These are phyloP conservation scores for Otis tarda DNA, from an alignment of 2,113 vertebrate species.

Conservation along the genomic window DNA sequence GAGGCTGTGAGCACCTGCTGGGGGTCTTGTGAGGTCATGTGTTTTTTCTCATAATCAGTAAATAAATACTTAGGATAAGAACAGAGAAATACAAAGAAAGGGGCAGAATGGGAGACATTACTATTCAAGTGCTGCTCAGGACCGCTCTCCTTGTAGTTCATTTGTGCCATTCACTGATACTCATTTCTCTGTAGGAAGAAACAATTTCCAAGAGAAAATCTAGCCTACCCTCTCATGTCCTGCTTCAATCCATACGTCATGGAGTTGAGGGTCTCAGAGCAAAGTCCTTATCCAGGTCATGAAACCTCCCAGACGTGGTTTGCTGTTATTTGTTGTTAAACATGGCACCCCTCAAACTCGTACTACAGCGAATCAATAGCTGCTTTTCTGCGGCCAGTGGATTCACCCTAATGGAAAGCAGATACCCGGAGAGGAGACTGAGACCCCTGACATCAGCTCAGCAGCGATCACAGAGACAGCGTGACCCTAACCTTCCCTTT, in stretches of 20 bases:
- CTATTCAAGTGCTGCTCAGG: slow-evolving; percentile 19
- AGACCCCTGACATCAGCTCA: neutral
- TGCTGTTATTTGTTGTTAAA: neutral
- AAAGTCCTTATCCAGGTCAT: neutral
- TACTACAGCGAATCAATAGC: neutral
- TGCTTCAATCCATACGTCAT: neutral
- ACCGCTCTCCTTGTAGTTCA: neutral
- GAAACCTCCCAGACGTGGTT: neutral
- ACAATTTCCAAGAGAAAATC: neutral
- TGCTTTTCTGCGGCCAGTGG: neutral
- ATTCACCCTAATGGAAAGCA: neutral
- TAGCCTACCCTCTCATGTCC: neutral
- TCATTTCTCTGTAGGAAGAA: neutral
- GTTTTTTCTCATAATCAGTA: slow-evolving; percentile 70
- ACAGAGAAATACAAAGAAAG: neutral
- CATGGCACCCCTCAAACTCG: neutral
- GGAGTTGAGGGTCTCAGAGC: neutral
- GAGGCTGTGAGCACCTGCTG: slow-evolving; percentile 66
- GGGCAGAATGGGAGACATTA: neutral
- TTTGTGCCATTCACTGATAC: neutral
- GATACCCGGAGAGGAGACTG: neutral
- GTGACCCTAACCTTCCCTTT: neutral
- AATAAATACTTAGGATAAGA: slow-evolving; percentile 68
- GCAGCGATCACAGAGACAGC: neutral
- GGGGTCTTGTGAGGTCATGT: slow-evolving; percentile 35